phyloP scores from a whole-genome alignment of 2,797 vertebrate genomes.

The Coccyzus lansbergi region DNA sequence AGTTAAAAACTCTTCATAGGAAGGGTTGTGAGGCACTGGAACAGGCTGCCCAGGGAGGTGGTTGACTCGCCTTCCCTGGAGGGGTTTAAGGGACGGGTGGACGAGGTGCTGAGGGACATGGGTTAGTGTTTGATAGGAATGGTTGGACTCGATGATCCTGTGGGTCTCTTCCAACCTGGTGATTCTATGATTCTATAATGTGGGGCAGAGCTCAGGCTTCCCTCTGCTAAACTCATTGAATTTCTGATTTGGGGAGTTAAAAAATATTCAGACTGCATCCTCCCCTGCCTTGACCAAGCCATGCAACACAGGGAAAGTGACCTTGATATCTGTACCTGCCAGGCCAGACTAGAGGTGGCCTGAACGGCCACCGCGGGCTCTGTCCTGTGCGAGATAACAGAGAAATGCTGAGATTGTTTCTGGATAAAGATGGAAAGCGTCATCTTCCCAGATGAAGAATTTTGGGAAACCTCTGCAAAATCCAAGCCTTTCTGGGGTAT shows the following conservation, averaged over 20 bases:
- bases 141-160: too few species aligned
- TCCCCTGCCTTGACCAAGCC: background rate
- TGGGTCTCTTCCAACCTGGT: too few species aligned
- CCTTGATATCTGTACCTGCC: rapidly evolving
- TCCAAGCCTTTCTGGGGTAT: constrained; percentile 20
- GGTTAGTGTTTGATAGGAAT: too few species aligned
- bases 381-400: background rate
- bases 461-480: constrained; percentile 31
- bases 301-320: rapidly evolving
- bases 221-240: background rate
- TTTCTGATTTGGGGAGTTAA: background rate
- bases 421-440: background rate
- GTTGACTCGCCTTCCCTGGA: too few species aligned
- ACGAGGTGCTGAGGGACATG: too few species aligned
- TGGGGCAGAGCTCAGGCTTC: background rate
- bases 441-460: background rate
- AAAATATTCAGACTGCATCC: background rate
- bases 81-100: too few species aligned
- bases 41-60: too few species aligned
- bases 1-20: too few species aligned
- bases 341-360: background rate
- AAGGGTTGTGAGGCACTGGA: too few species aligned
- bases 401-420: background rate
- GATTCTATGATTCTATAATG: too few species aligned
- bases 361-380: rapidly evolving